These are phyloP conservation scores for Sarotherodon lohbergeri DNA, from an alignment of 2,113 vertebrate genomes.

Conservation along the genomic window DNA sequence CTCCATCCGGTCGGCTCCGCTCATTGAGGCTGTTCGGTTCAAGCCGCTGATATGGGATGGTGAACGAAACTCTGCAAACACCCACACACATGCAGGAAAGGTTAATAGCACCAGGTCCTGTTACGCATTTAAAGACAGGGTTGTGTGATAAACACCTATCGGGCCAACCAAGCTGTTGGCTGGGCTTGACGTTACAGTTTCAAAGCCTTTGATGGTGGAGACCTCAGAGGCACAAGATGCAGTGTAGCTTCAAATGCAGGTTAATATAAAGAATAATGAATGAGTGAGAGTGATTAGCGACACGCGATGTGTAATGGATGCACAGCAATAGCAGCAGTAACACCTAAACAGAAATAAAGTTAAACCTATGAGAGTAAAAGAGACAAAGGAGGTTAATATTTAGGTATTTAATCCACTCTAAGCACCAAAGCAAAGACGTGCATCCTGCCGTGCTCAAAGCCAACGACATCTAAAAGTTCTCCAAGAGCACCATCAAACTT, in stretches of 20 bases:
- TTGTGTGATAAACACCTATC: neutral
- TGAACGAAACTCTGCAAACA: constrained; percentile 80
- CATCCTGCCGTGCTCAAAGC: neutral
- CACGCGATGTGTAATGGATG: neutral
- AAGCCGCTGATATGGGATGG: constrained; percentile 79
- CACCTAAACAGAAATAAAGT: neutral
- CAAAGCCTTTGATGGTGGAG: neutral
- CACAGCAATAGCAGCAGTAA: neutral
- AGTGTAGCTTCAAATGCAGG: neutral
- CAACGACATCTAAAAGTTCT: neutral
- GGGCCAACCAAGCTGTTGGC: neutral
- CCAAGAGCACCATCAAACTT: neutral
- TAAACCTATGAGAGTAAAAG: neutral
- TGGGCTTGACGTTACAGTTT: neutral
- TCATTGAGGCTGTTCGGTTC: constrained; percentile 85
- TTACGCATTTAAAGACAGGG: neutral
- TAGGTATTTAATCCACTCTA: neutral
- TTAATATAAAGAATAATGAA: neutral
- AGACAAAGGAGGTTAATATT: neutral
- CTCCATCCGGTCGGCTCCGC: constrained; percentile 77
- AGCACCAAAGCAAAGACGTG: neutral
- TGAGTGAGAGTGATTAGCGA: neutral
- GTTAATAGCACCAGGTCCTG: neutral
- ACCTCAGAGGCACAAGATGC: neutral
- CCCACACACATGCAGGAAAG: neutral